These are phyloP conservation scores for Choloepus didactylus DNA, from an alignment of 2,797 vertebrate genomes.

Conservation along the genomic window DNA sequence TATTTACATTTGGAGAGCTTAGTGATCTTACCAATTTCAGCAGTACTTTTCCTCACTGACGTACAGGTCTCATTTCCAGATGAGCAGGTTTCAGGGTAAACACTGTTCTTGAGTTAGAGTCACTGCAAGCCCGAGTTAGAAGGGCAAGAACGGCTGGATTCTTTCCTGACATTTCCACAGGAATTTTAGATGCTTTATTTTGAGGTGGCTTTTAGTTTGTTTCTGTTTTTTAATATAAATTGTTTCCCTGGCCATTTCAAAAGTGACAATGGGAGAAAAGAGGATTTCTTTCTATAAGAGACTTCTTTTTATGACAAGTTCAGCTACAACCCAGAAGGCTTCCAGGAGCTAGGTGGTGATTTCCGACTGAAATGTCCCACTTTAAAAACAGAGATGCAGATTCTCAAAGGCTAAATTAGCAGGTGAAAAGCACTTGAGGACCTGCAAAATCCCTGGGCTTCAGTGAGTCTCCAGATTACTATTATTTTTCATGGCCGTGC, in stretches of 20 bases:
- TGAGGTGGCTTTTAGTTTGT: not conserved
- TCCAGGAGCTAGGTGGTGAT: not conserved
- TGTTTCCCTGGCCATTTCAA: not conserved
- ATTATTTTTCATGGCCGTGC: not conserved
- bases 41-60: conserved; percentile 59
- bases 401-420: conserved; percentile 13
- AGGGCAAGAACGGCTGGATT: not conserved
- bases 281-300: not conserved
- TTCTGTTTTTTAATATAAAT: not conserved
- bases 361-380: not conserved
- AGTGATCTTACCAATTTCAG: conserved; percentile 32
- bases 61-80: conserved; percentile 67
- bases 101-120: not conserved
- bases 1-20: conserved; percentile 48
- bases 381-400: conserved; percentile 4
- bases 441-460: not conserved
- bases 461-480: not conserved
- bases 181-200: not conserved
- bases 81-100: conserved; percentile 66
- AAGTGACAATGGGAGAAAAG: not conserved
- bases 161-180: not conserved
- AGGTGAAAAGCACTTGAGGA: not conserved
- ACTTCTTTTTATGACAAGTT: conserved; percentile 19
- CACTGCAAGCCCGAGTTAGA: not conserved
- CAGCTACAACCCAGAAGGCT: not conserved